Base-by-base conservation (phyloP, 2,888 invertebrate genomes). In the Carpatolechia fugitivella region DNA sequence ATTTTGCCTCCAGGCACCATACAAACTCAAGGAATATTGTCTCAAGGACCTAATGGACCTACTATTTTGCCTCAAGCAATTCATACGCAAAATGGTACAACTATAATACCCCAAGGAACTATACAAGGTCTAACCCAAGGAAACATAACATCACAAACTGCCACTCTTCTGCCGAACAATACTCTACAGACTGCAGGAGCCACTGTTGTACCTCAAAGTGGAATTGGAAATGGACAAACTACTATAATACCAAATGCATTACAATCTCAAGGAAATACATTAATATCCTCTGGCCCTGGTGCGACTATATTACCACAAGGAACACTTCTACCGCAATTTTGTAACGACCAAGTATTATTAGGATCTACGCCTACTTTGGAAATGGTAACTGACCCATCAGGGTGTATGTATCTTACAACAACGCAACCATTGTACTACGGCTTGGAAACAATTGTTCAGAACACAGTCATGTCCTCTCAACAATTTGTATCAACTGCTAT, bases 401-500 rank as follows among this genome's bases (percentile, higher is more conserved):
- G 91, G 4, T 91, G 91, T 60, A 92, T 93, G 82, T 91, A 93
- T 69, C 74, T 93, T 55, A 88, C 92, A 41, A 90, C 93, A 1
- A 93, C 93, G 13, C 95, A 95, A 66, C 95, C 95, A 3, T 93
- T 96, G 68, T 95, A 95, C 69, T 96, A 96, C 67, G 96, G 96
- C 0, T 88, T 96, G 60, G 96, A 96, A 83, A 96, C 96, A 0
- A 96, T 96, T 54, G 96, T 96, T 1, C 96, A 96, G 78, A 96
- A 96, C 70, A 96, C 96, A 3, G 95, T 96, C 0, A 96, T 96
- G 96, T 95, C 95, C n/a, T 96, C 96, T 18, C 95, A 95, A 73
- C 96, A 96, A 72, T 95, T 96, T 73, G 93, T 96, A 13, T 94
- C 96, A 3, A 95, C 95, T 1, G 93, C 95, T 4, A 94, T 96